A percentile compares a stretch with the other conserved stretches of the same genome.
These are phyloP conservation scores for Tribolium freemani DNA, from an alignment of 2,888 invertebrate genomes.

Conservation along the genomic window DNA sequence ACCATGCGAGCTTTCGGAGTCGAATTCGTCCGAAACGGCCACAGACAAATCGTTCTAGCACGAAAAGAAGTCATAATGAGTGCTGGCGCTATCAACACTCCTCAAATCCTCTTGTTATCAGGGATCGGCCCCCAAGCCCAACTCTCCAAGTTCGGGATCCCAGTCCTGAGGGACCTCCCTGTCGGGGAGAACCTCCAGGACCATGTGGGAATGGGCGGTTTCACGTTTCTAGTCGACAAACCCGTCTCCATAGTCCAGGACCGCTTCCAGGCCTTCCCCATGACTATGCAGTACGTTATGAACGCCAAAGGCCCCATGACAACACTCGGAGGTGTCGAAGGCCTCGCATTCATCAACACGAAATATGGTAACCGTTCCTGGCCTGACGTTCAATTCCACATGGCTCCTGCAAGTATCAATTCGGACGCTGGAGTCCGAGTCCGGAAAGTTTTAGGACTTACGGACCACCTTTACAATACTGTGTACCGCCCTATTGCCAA, in stretches of 20 bases:
- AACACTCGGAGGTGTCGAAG: slow-evolving; percentile 88
- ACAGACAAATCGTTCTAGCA: slow-evolving; percentile 78
- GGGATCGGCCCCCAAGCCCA: slow-evolving; percentile 78
- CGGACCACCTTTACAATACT: slow-evolving; percentile 83
- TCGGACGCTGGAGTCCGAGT: slow-evolving; percentile 82
- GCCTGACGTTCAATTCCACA: slow-evolving; percentile 93
- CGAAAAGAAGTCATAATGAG: slow-evolving; percentile 88
- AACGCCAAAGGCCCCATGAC: slow-evolving; percentile 89
- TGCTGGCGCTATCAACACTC: slow-evolving; percentile 92
- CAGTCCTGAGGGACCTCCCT: slow-evolving; percentile 80
- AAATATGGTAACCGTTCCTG: slow-evolving; percentile 85
- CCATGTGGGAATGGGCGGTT: slow-evolving; percentile 88
- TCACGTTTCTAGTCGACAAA: slow-evolving; percentile 82
- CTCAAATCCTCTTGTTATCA: slow-evolving; percentile 92
- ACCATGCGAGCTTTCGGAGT: slow-evolving; percentile 85
- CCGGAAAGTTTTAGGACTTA: slow-evolving; percentile 83
- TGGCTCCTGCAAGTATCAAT: slow-evolving; percentile 90
- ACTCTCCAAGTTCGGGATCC: slow-evolving; percentile 78
- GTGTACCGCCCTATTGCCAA: slow-evolving; percentile 87
- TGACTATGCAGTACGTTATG: slow-evolving; percentile 85
- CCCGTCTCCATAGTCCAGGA: slow-evolving; percentile 85
- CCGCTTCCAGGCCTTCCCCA: slow-evolving; percentile 78
- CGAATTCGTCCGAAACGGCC: slow-evolving; percentile 83
- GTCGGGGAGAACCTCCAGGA: slow-evolving; percentile 90
- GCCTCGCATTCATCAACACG: slow-evolving; percentile 89